Evolutionary conservation across 2,113 vertebrate genomes (phyloP).

Genomic region (Patagioenas fasciata): DNA sequence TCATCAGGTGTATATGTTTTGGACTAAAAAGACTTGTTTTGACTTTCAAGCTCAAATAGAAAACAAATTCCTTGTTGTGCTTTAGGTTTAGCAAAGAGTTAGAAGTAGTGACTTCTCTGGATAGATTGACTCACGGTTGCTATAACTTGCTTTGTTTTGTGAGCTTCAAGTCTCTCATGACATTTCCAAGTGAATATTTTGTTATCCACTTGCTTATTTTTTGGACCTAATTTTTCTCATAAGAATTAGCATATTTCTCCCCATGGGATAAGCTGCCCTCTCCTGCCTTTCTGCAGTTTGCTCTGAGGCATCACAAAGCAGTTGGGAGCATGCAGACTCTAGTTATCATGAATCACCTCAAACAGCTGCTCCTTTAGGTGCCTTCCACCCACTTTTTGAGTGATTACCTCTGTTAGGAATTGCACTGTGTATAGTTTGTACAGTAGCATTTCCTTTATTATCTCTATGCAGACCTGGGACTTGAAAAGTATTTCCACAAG

Average conservation of each 20-base stretch:
- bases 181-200: not conserved
- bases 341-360: not conserved
- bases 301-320: not conserved
- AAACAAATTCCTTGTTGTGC: not conserved
- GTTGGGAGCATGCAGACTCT: not conserved
- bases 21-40: constrained; percentile 7
- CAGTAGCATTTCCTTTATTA: not conserved
- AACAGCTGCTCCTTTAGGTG: not conserved
- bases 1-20: not conserved
- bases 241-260: not conserved
- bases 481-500: not conserved
- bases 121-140: not conserved
- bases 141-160: not conserved
- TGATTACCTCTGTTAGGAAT: not conserved
- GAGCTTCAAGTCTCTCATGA: not conserved
- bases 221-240: not conserved
- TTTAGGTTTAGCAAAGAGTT: not conserved
- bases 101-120: not conserved
- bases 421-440: not conserved
- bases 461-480: not conserved
- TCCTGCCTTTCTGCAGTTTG: not conserved
- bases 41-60: not conserved
- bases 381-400: not conserved
- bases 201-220: not conserved
- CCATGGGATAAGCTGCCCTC: not conserved